Conservation (phyloP, 2,888 invertebrate species). For the Teinopalpus imperialis region DNA sequence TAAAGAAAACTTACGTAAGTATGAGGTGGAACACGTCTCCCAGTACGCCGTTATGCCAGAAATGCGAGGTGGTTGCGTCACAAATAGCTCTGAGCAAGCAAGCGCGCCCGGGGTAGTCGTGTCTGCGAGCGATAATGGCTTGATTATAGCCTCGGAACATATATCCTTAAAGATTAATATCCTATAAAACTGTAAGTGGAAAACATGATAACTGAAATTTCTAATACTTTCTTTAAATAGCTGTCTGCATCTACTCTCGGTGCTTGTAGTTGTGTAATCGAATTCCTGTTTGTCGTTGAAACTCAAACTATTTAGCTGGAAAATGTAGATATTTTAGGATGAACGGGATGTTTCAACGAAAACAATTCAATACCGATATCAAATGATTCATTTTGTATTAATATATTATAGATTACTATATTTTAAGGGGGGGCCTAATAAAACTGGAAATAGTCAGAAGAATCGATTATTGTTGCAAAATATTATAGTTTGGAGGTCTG, state of each 20-base stretch:
- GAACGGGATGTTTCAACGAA: too few species aligned
- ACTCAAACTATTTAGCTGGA: background rate
- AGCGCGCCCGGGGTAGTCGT: constrained; percentile 80
- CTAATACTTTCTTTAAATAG: constrained; percentile 13
- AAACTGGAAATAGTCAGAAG: too few species aligned
- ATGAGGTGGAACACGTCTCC: constrained; percentile 85
- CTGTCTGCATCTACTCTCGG: constrained; percentile 7
- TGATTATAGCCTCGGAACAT: constrained; percentile 19
- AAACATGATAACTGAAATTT: constrained; percentile 23
- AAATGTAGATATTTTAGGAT: too few species aligned
- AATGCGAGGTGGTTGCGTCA: constrained; percentile 81
- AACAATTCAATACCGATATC: too few species aligned
- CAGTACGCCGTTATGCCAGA: constrained; percentile 84
- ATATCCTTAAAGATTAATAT: constrained; percentile 27
- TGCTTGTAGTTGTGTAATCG: constrained; percentile 2
- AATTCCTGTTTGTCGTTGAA: constrained; percentile 10
- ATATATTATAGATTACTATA: too few species aligned
- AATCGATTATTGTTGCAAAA: too few species aligned
- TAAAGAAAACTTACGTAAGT: constrained; percentile 82
- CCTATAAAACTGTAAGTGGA: constrained; percentile 21
- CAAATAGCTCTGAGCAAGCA: constrained; percentile 86
- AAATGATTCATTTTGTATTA: too few species aligned
- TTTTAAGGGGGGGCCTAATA: too few species aligned
- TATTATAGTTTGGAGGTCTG: too few species aligned
- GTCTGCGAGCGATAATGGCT: constrained; percentile 55